A percentile compares a stretch with the other conserved stretches of the same genome.
Conservation (phyloP, 2,113 vertebrate genomes). For the Ctenodactylus gundi region DNA sequence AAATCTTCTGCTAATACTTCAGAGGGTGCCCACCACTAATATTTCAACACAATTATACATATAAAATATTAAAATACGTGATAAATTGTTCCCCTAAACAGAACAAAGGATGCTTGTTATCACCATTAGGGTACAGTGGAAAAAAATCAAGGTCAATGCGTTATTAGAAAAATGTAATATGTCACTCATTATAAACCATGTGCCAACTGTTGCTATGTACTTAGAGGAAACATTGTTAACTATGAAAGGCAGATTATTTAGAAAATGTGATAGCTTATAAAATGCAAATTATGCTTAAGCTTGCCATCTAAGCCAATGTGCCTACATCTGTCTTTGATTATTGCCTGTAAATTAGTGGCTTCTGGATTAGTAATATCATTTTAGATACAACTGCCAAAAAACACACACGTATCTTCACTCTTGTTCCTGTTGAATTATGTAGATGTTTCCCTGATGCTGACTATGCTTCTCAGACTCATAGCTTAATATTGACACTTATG, state of each 20-base stretch:
- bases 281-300: not conserved
- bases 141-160: not conserved
- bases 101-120: not conserved
- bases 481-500: not conserved
- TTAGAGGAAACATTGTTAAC: not conserved
- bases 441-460: too few species aligned
- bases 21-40: too few species aligned
- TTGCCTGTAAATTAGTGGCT: not conserved
- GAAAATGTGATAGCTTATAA: not conserved
- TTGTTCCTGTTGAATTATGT: too few species aligned
- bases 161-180: not conserved
- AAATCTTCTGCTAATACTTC: too few species aligned
- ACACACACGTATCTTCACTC: not conserved
- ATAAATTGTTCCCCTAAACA: not conserved
- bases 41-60: too few species aligned
- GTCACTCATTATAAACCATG: too few species aligned
- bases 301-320: not conserved
- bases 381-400: not conserved
- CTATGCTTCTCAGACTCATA: too few species aligned
- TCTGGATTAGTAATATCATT: not conserved
- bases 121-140: not conserved
- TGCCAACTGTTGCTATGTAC: too few species aligned
- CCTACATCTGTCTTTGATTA: not conserved
- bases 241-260: not conserved
- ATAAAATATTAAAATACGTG: not conserved